Evolutionary conservation across 2,797 vertebrate genomes (phyloP), one percentile per base, ranked within the genome.

Genomic region (Xyrichtys novacula): DNA sequence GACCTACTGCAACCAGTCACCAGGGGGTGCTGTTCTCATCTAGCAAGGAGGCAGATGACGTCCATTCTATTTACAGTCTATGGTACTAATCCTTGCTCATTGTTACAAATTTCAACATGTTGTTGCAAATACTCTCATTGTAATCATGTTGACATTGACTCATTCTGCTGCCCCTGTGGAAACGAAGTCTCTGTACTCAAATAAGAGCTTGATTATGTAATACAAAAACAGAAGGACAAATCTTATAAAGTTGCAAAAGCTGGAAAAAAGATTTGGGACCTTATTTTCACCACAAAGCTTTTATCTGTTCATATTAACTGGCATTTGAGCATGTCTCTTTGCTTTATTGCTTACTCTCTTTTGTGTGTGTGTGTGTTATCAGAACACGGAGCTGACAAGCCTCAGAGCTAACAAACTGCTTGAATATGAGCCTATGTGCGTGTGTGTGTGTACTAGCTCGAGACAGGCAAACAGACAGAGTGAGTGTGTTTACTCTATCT

Each of bases 401-500:
- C n/a, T 43, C 34, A 44, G 29, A 43, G 56, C 40, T 49, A 53
- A 71, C 72, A 63, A 20, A 59, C 25, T 47, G 29, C 20, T 12
- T 8, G n/a, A 60, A 2, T 57, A 25, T 25, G 63, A 47, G 61
- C 38, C 56, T 60, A 59, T 25, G 39, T 39, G 50, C 32, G 55
- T 55, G 64, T 40, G 47, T 42, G 40, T 20, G n/a, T 42, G 43
- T 46, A 53, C n/a, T 9, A 19, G 22, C 31, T 40, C 0, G 9
- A 54, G 49, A 32, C 38, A 29, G 39, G 6, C 15, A 43, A 62
- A 59, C 46, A 47, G 28, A 68, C 12, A 62, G n/a, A 26, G 43
- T 64, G 55, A 59, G 63, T 63, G 57, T 88, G 74, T 87, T 87
- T 84, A 74, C 85, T 69, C 52, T 64, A 11, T 43, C 39, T 64